Evolutionary conservation across 2,888 invertebrate species (phyloP).

Genomic region (Sthenelais limicola): DNA sequence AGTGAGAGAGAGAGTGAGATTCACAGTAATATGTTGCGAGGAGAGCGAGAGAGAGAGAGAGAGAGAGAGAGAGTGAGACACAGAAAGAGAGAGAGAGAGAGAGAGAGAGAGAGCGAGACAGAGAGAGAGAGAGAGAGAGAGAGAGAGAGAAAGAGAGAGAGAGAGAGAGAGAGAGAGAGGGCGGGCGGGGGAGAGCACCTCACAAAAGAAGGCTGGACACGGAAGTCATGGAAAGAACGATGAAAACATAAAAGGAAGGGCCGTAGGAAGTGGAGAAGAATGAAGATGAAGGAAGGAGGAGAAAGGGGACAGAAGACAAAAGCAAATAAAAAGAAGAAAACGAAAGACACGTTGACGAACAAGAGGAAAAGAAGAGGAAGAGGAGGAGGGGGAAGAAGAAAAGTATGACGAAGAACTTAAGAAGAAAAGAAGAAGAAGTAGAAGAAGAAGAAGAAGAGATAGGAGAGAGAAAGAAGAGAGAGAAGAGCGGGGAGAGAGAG

Average conservation of each 20-base stretch:
- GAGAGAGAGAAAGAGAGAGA: not conserved
- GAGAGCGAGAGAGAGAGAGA: too few relatives aligned
- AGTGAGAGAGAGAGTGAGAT: not conserved
- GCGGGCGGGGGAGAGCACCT: not conserved
- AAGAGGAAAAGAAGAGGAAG: not conserved
- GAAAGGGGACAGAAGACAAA: not conserved
- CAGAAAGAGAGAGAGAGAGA: not conserved
- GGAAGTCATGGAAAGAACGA: not conserved
- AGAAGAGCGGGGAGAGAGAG: not conserved
- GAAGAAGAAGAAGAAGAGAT: not conserved
- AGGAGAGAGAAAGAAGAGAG: not conserved
- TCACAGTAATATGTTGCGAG: not conserved
- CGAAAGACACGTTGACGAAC: not conserved
- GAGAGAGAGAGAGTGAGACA: not conserved
- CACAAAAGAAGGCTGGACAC: not conserved
- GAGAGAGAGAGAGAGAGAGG: not conserved
- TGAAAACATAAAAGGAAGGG: not conserved
- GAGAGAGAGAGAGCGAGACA: too few relatives aligned
- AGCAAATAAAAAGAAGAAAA: not conserved
- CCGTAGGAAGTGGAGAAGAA: not conserved
- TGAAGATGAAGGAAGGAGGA: not conserved
- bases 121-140: not conserved
- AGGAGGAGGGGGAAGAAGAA: not conserved
- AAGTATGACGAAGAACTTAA: not conserved
- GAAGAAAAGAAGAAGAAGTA: not conserved